Evolutionary conservation across 2,797 vertebrate species (phyloP).

Genomic region (Rhinichthys osculus): DNA sequence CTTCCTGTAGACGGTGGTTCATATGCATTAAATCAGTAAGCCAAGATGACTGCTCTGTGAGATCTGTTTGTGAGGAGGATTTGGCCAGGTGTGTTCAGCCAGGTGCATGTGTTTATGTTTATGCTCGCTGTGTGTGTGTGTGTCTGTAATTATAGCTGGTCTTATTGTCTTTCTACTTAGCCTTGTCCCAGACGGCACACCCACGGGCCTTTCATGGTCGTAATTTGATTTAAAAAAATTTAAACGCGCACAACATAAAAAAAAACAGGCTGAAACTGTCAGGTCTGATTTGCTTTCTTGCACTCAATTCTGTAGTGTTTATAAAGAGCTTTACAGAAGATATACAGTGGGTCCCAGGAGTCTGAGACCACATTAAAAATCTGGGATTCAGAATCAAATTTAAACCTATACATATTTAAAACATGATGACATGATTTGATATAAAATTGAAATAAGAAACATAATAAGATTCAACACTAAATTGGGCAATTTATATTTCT

Average conservation of each 20-base stretch:
- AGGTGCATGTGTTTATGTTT: constrained; percentile 10
- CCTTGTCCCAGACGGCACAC: not conserved
- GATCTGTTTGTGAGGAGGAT: not conserved
- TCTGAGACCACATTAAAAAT: not conserved
- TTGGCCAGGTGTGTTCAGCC: constrained; percentile 21
- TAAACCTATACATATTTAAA: not conserved
- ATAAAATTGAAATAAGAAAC: not conserved
- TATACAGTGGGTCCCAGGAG: not conserved
- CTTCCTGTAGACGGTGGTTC: not conserved
- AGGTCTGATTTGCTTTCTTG: not conserved
- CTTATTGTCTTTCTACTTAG: constrained; percentile 1
- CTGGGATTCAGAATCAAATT: not conserved
- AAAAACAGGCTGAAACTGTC: not conserved
- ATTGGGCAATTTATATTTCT: not conserved
- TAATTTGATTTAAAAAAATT: not conserved
- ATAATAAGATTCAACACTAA: not conserved
- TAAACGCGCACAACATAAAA: not conserved
- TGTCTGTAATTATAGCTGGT: constrained; percentile 27
- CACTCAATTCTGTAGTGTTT: not conserved
- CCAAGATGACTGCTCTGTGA: not conserved
- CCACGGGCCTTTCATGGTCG: not conserved
- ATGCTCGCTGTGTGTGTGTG: not conserved
- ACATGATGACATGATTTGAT: not conserved
- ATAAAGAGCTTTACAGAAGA: not conserved
- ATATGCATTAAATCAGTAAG: not conserved